A percentile compares a stretch with the other conserved stretches of the same genome.
These are phyloP conservation scores for Clitarchus hookeri DNA, from an alignment of 2,888 invertebrate species.

Conservation along the genomic window DNA sequence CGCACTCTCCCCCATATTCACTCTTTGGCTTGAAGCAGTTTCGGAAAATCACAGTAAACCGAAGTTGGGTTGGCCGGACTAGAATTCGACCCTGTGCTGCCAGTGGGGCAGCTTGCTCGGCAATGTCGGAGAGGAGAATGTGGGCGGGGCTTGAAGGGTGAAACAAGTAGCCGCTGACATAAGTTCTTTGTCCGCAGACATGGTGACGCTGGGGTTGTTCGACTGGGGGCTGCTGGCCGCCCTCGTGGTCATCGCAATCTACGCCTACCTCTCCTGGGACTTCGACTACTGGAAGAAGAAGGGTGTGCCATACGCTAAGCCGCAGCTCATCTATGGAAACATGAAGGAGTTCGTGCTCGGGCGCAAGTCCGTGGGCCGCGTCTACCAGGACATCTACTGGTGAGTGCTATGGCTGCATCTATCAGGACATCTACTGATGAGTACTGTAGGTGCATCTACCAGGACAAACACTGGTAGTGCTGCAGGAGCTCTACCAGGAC, in stretches of 20 bases:
- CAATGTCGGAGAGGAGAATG: too few relatives aligned
- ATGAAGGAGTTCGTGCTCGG: slow-evolving; percentile 45
- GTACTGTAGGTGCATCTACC: slow-evolving; percentile 43
- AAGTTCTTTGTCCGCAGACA: neutral
- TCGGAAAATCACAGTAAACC: too few relatives aligned
- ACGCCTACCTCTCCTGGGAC: slow-evolving; percentile 37
- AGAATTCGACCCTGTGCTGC: too few relatives aligned
- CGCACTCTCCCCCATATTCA: too few relatives aligned
- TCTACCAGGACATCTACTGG: slow-evolving; percentile 49
- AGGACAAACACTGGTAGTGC: slow-evolving; percentile 50
- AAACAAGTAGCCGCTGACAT: neutral
- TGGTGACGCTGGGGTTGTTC: slow-evolving; percentile 22
- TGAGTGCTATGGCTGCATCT: slow-evolving; percentile 41
- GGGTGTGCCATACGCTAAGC: slow-evolving; percentile 34
- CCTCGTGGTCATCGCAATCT: slow-evolving; percentile 23
- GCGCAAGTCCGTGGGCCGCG: slow-evolving; percentile 46
- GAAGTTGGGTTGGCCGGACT: too few relatives aligned
- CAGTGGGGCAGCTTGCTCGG: too few relatives aligned
- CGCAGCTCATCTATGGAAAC: slow-evolving; percentile 43
- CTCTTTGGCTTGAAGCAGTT: too few relatives aligned
- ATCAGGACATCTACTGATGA: too few relatives aligned
- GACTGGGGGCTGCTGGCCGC: neutral
- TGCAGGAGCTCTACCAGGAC: slow-evolving; percentile 27
- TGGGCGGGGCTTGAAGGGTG: too few relatives aligned
- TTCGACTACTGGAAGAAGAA: slow-evolving; percentile 41